Conservation (phyloP, 2,888 invertebrate species). For the Chaetogeoica ovagalla region DNA sequence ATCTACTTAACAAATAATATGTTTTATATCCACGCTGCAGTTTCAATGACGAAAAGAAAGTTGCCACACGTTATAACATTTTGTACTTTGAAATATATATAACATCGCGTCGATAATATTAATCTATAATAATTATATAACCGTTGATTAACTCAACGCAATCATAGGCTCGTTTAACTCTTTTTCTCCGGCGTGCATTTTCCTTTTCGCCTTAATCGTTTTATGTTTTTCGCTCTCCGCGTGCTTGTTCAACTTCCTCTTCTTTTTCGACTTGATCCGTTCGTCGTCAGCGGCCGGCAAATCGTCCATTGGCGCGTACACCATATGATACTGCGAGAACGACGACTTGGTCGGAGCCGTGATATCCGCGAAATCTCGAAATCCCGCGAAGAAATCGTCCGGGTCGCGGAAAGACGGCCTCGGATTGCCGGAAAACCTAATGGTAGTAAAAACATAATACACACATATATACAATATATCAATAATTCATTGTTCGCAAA, state of each 20-base stretch:
- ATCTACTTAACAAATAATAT: neutral
- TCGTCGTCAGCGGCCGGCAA: constrained; percentile 58
- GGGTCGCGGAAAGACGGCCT: constrained; percentile 62
- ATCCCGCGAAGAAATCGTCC: constrained; percentile 81
- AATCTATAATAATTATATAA: neutral
- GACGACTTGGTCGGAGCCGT: constrained; percentile 80
- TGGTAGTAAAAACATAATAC: constrained; percentile 57
- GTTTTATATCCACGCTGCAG: neutral
- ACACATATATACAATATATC: too few relatives aligned
- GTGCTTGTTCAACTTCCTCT: constrained; percentile 56
- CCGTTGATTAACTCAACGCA: constrained; percentile 66
- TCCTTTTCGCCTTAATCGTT: constrained; percentile 55
- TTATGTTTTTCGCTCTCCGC: constrained; percentile 55
- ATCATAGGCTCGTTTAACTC: constrained; percentile 69
- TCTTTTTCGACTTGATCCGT: constrained; percentile 56
- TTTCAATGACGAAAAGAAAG: neutral
- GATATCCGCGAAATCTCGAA: constrained; percentile 87
- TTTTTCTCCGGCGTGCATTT: constrained; percentile 59
- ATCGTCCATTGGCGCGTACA: constrained; percentile 69
- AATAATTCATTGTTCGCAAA: neutral
- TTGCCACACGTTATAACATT: neutral
- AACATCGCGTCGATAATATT: neutral
- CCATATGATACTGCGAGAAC: constrained; percentile 80
- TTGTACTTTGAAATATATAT: constrained; percentile 24
- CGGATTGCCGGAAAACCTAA: constrained; percentile 64